Evolutionary conservation across 1,140 invertebrate species (phyloP).

Genomic region (Andricus grossulariae): DNA sequence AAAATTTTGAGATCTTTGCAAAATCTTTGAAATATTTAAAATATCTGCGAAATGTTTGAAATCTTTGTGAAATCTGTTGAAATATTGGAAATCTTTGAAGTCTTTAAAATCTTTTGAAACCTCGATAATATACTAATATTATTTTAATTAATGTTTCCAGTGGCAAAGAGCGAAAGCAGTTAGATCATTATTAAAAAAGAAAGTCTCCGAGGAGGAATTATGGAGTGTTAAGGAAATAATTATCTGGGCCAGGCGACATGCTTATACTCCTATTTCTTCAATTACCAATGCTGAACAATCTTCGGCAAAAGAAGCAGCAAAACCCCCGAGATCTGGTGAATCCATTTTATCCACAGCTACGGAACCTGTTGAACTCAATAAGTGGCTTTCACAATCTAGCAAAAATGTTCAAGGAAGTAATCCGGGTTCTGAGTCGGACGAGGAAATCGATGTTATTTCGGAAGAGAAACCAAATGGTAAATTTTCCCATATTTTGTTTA

Average conservation of each 20-base stretch:
- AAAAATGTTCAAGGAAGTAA: conserved; percentile 35
- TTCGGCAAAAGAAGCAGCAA: conserved; percentile 39
- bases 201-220: conserved; percentile 60
- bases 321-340: conserved; percentile 37
- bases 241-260: conserved; percentile 75
- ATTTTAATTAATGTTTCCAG: conserved; percentile 51
- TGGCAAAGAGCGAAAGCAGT: conserved; percentile 75
- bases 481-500: neutral
- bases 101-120: conserved; percentile 12
- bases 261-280: conserved; percentile 66
- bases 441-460: conserved; percentile 56
- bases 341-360: conserved; percentile 44
- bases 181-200: conserved; percentile 60
- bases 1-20: too few relatives aligned
- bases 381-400: conserved; percentile 51
- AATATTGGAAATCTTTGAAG: conserved; percentile 17
- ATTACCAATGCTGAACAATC: conserved; percentile 31
- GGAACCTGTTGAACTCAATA: conserved; percentile 50
- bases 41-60: too few relatives aligned
- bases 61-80: conserved; percentile 31
- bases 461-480: conserved; percentile 29
- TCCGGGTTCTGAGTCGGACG: conserved; percentile 42
- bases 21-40: too few relatives aligned
- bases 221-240: conserved; percentile 77
- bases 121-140: neutral